Base-by-base conservation (phyloP, 1,140 invertebrate species). In the Drosophila ananassae region DNA sequence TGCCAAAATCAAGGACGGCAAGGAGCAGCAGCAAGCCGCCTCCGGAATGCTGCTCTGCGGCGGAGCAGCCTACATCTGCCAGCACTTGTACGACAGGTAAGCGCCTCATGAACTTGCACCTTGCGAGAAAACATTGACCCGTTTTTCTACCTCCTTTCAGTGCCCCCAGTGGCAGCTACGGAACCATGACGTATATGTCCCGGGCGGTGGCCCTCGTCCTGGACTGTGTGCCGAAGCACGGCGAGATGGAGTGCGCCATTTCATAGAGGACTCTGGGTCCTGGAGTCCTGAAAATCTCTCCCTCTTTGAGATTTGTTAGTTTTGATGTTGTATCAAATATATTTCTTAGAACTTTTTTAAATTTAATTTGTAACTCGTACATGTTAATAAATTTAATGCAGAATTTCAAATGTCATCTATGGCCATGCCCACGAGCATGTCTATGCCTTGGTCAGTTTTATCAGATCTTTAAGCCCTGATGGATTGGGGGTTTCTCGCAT, bases 141-240 rank as follows among this genome's bases (percentile, higher is more conserved):
- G 9, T 7, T 21, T 22, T 9, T 3, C 44, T 8, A 24, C 25
- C 46, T 28, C 5, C 4, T 71, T 75, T 6, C 55, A 92, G 96
- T 91, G 98, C 99, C 17, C 99, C 99, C 4, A 99, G 98, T 92
- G 99, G 99, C 44, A 96, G 96, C 87, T 99, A 95, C 92, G 99
- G 99, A 58, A 99, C 98, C 13, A 99, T 99, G 97, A 98, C 98
- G 1, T 99, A 99, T 85, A 94, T 99, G 79, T 97, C 98, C 28
- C 94, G 97, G 82, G 97, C 98, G 0, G 94, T 98, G 12, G 96
- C 96, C 41, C 92, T 93, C 0, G 93, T 95, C 17, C 93, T 98
- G 25, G 95, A 97, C 82, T 95, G 95, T 89, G 93, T 97, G 76
- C 96, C 96, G 2, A 94, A 95, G 77, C 94, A 96, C 72, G 94